Base-by-base conservation (phyloP, 1,140 invertebrate species). In the Drosophila oshimai region DNA sequence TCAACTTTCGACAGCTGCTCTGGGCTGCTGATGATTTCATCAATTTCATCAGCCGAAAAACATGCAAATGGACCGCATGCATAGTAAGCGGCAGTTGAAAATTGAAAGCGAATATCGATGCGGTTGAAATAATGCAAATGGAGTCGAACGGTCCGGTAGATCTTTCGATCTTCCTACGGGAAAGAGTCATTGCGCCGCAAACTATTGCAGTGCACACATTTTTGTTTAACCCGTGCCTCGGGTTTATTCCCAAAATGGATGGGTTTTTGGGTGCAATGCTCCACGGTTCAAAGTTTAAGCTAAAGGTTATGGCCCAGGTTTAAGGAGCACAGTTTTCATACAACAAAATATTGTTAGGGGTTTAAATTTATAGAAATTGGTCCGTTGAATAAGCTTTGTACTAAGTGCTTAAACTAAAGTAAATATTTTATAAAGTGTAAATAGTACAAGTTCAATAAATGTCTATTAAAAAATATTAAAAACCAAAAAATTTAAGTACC, bases 151-250 rank as follows among this genome's bases (percentile, higher is more conserved):
- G 31, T 15, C 46, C 54, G 58, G 58, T 34, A 62, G 58, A 67
- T 70, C 64, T 70, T 50, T 42, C 26, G 20, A 24, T 31, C 6
- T 17, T 42, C 39, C 24, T 13, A 10, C 17, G 17, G 18, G 45
- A 41, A 53, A 60, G 58, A 81, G 78, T 81, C 78, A 81, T 81
- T 81, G 76, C 76, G 75, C 71, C 45, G 53, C 44, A 42, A 75
- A 81, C 77, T 81, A 81, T 81, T 81, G 78, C 77, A 81, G 44
- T 79, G 18, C 28, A 39, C 37, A 49, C 42, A 49, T 20, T 65
- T 64, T 12, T 18, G 33, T 3, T 54, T 46, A 20, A 45, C 39
- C 12, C 39, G n/a, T 5, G 10, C 17, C 4, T 2, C n/a, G n/a
- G n/a, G n/a, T n/a, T n/a, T n/a, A 13, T 20, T 26, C 22, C 12